Base-by-base conservation (phyloP, 2,888 invertebrate genomes). In the Plutella xylostella region DNA sequence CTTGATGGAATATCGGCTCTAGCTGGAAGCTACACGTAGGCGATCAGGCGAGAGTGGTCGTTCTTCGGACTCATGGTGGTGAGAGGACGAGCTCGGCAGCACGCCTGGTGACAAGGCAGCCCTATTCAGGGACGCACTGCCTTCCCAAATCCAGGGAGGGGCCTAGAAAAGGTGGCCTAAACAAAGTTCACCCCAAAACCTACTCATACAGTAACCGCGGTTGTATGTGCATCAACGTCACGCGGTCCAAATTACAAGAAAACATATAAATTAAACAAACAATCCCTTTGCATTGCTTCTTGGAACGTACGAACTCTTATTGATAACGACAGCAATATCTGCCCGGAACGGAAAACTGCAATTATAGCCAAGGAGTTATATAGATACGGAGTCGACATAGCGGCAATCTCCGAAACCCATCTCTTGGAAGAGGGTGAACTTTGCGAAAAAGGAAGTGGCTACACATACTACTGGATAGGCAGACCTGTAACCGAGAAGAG, bases 221-320 rank as follows among this genome's bases (percentile, higher is more conserved):
- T 43, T 28, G 38, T 43, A 6, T 37, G 43, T n/a, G 18, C 38
- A 43, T 25, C 42, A n/a, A 31, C 9, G 4, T n/a, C 12, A 12
- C 31, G 31, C 31, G 7, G 31, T 31, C 12, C 4, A n/a, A 31
- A 31, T n/a, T 11, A n/a, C 4, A 31, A 31, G 12, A 31, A 7
- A 31, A 31, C 9, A 31, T 11, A 31, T n/a, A 31, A 31, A 31
- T 12, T n/a, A 31, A n/a, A n/a, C n/a, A n/a, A n/a, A n/a, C n/a
- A 12, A 31, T 31, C 9, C 18, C 9, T 17, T 35, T 39, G n/a
- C n/a, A 34, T 28, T 20, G 38, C 20, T 6, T 25, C 45, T 11
- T 48, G 48, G 50, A 50, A 48, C 21, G 48, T 48, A 2, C 22
- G 48, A 30, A 50, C 48, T 6, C 43, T 50, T 4, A 25, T 48